Conservation (phyloP, 1,140 invertebrate genomes). For the Cydia fagiglandana region DNA sequence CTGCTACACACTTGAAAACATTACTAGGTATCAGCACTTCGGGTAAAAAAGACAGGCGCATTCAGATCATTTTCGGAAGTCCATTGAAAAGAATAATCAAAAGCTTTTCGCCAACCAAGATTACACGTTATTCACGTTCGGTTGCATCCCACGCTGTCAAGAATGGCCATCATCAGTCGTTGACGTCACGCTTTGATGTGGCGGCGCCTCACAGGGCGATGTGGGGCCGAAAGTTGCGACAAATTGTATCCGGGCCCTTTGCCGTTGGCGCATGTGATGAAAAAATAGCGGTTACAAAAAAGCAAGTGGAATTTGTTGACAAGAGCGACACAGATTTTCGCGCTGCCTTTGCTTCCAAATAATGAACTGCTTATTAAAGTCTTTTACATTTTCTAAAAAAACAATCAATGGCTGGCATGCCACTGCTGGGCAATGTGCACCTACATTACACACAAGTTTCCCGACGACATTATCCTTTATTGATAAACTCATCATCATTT, state of each 20-base stretch:
- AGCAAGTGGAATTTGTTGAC: too few relatives aligned
- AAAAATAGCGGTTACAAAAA: neutral
- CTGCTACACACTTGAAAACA: neutral
- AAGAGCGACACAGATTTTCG: too few relatives aligned
- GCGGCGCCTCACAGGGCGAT: slow-evolving; percentile 5
- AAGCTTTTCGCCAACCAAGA: neutral
- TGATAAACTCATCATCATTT: too few relatives aligned
- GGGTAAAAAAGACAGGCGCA: neutral
- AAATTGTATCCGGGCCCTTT: slow-evolving; percentile 27
- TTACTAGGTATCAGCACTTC: neutral
- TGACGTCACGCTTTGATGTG: slow-evolving; percentile 17
- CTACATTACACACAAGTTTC: too few relatives aligned
- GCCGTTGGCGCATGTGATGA: neutral
- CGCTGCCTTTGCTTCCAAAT: too few relatives aligned
- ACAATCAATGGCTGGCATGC: too few relatives aligned
- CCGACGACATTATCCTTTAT: too few relatives aligned
- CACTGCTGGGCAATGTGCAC: too few relatives aligned
- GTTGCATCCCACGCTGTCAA: neutral
- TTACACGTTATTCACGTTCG: neutral
- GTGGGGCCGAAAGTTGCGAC: slow-evolving; percentile 4
- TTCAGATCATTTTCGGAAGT: neutral
- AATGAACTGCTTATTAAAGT: too few relatives aligned
- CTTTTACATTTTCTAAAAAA: too few relatives aligned
- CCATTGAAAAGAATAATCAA: slow-evolving; percentile 5
- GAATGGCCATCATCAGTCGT: slow-evolving; percentile 12